phyloP scores from a whole-genome alignment of 2,797 vertebrate genomes.

The Cottoperca gobio region DNA sequence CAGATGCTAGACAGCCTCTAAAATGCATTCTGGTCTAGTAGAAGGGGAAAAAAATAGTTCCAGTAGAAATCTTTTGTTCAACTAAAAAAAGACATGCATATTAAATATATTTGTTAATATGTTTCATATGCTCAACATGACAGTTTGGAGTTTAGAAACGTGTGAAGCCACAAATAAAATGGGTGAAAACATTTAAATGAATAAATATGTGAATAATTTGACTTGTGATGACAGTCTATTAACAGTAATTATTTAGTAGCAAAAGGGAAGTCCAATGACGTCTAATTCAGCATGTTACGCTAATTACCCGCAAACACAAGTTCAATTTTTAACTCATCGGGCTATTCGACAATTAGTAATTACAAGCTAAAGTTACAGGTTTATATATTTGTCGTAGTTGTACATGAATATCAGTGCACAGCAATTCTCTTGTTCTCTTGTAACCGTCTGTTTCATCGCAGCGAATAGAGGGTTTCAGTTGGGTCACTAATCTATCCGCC shows the following conservation, averaged over 20 bases:
- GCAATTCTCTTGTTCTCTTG: neutral
- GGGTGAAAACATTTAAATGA: conserved; percentile 26
- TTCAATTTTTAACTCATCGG: conserved; percentile 5
- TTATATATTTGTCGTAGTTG: conserved; percentile 32
- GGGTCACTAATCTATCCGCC: neutral
- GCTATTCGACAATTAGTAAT: conserved; percentile 29
- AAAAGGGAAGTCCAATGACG: conserved; percentile 30
- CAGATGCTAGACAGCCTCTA: neutral
- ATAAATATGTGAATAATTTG: conserved; percentile 39
- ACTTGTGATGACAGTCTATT: conserved; percentile 13
- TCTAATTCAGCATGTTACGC: conserved; percentile 28
- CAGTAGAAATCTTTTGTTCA: conserved; percentile 27
- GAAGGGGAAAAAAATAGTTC: conserved; percentile 3
- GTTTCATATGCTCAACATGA: conserved; percentile 38
- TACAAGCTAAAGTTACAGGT: conserved; percentile 36
- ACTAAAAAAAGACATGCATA: conserved; percentile 62
- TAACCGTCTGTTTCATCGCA: neutral
- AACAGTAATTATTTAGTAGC: conserved; percentile 20
- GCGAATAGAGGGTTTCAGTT: conserved; percentile 2
- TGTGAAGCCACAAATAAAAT: conserved; percentile 33
- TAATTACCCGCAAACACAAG: conserved; percentile 31
- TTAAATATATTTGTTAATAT: conserved; percentile 48
- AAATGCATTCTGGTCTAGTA: conserved; percentile 16
- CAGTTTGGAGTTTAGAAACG: conserved; percentile 11
- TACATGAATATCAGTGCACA: conserved; percentile 15